Evolutionary conservation across 1,140 invertebrate species (phyloP), one percentile per base, ranked within the genome.

Genomic region (Dreissena rostriformis): DNA sequence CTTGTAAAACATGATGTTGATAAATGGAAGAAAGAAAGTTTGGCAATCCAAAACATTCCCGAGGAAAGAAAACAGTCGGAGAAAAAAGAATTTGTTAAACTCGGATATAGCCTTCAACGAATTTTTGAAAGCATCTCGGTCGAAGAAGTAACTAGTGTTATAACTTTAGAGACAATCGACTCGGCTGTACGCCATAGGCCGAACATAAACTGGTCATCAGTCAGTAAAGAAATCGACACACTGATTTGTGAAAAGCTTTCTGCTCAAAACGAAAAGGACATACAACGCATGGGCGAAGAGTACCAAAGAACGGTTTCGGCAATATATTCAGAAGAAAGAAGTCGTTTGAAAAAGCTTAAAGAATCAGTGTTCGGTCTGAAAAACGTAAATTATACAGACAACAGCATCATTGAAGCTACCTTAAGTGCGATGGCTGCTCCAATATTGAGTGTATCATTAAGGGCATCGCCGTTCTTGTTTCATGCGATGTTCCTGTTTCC

Each of bases 201-300:
- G 8, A 15, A 67, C 39, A 39, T 67, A 15, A 65, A 77, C 49
- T 77, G 75, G 75, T 12, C 14, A 63, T 24, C 26, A 12, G 15
- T 77, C 2, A 53, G 22, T 67, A 10, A 53, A 12, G 28, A 8
- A 7, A 77, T 77, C 29, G 22, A 63, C 26, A 12, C 26, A 52
- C n/a, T 77, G 29, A 66, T 77, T 22, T 55, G 63, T 39, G 63
- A 77, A 65, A 66, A 49, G 67, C 22, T 77, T 26, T 51, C 51
- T 15, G 29, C 4, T 15, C 4, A 77, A 77, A 39, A 67, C 0
- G 49, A 11, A 24, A 65, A 28, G 4, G 29, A 61, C 11, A 28
- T 55, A n/a, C 1, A 28, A 14, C n/a, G 17, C 52, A 19, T 67
- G n/a, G 22, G 22, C 51, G 19, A 49, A 5, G 15, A 51, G 26